Evolutionary conservation across 2,113 vertebrate genomes (phyloP).

Genomic region (Macquaria australasica): DNA sequence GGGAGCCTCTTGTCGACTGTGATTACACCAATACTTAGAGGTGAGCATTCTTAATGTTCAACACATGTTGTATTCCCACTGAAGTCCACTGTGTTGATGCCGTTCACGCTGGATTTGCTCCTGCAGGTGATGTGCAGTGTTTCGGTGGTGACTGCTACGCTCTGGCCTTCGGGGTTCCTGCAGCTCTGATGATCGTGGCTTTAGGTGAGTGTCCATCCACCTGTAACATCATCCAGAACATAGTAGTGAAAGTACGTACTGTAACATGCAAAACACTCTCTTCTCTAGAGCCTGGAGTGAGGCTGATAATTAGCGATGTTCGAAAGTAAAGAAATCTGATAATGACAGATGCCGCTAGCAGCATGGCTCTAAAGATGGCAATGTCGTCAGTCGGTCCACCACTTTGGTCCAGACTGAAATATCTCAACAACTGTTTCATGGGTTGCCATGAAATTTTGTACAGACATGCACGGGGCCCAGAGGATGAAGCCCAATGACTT

Average conservation of each 20-base stretch:
- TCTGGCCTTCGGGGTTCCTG: conserved; percentile 95
- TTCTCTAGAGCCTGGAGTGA: too few species aligned
- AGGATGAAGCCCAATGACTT: too few species aligned
- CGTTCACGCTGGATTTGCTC: neutral
- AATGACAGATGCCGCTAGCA: neutral
- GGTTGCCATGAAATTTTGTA: too few species aligned
- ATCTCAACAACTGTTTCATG: too few species aligned
- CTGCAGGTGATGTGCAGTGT: conserved; percentile 93
- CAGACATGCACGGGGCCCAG: too few species aligned
- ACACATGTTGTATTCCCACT: rapidly evolving
- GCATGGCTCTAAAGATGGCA: too few species aligned
- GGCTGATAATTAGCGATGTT: neutral
- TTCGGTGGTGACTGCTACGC: conserved; percentile 96
- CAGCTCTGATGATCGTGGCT: conserved; percentile 91
- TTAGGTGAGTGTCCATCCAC: conserved; percentile 86
- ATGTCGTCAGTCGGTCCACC: too few species aligned
- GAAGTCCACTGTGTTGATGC: neutral
- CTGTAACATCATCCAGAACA: neutral
- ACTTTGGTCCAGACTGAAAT: too few species aligned
- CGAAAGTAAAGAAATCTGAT: neutral
- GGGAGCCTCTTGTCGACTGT: conserved; percentile 96
- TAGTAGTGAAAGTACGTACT: neutral
- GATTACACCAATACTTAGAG: conserved; percentile 94
- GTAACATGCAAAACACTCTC: too few species aligned
- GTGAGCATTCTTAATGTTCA: conserved; percentile 79